These are phyloP conservation scores for Macroteleia sp. DNA, from an alignment of 2,888 invertebrate species.

Conservation along the genomic window DNA sequence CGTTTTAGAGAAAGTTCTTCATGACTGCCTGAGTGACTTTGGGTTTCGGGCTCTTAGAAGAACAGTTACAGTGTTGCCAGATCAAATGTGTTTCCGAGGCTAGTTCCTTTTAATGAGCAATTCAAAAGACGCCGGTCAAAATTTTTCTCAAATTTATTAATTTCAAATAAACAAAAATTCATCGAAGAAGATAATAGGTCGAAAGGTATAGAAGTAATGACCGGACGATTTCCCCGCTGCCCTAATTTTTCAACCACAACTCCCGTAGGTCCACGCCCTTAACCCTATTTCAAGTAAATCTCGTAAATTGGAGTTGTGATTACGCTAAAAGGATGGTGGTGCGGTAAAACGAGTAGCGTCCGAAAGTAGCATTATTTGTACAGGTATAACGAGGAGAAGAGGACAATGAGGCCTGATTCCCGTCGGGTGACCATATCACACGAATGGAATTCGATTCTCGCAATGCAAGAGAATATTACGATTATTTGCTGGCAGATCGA, in stretches of 20 bases:
- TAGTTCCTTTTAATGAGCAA: slow-evolving; percentile 33
- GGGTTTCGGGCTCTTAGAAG: slow-evolving; percentile 36
- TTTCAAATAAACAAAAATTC: too few relatives aligned
- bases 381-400: slow-evolving; percentile 30
- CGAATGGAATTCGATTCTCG: slow-evolving; percentile 62
- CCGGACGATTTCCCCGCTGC: not conserved
- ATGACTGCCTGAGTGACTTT: slow-evolving; percentile 38
- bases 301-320: slow-evolving; percentile 16
- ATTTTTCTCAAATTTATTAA: slow-evolving; percentile 10
- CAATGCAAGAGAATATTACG: slow-evolving; percentile 57
- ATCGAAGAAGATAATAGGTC: too few relatives aligned
- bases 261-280: slow-evolving; percentile 8
- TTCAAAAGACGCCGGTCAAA: slow-evolving; percentile 31
- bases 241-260: slow-evolving; percentile 6
- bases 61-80: slow-evolving; percentile 56
- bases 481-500: slow-evolving; percentile 65
- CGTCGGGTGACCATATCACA: slow-evolving; percentile 54
- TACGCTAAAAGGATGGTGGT: slow-evolving; percentile 29
- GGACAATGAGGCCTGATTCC: slow-evolving; percentile 54
- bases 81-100: slow-evolving; percentile 13
- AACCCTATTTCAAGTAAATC: slow-evolving; percentile 29
- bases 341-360: too few relatives aligned
- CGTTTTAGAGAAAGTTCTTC: slow-evolving; percentile 48
- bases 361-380: slow-evolving; percentile 52
- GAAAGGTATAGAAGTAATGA: too few relatives aligned